Percentiles rank a stretch among this genome's conserved stretches.
Evolutionary conservation across 2,888 invertebrate genomes (phyloP).

Genomic region (Nymphalis polychloros): DNA sequence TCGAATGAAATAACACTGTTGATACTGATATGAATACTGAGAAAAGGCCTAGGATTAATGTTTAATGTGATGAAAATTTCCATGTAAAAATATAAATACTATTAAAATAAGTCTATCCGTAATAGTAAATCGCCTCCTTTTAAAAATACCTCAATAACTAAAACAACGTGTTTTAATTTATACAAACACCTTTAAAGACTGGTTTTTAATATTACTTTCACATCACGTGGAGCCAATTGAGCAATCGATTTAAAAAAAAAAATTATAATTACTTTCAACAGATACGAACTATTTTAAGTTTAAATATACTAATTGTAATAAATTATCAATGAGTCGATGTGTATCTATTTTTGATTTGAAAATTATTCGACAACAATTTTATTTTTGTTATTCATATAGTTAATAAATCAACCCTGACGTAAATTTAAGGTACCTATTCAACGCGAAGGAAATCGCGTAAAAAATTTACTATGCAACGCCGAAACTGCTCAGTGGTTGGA

Average conservation of each 20-base stretch:
- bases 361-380: not conserved
- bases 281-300: not conserved
- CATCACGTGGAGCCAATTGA: not conserved
- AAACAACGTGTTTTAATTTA: constrained; percentile 67
- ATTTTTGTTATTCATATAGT: too few relatives aligned
- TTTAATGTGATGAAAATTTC: constrained; percentile 80
- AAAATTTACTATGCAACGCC: too few relatives aligned
- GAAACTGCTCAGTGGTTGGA: too few relatives aligned
- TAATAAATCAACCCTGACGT: too few relatives aligned
- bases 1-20: constrained; percentile 73
- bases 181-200: constrained; percentile 39
- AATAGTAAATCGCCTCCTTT: constrained; percentile 80
- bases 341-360: not conserved
- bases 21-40: constrained; percentile 73
- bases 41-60: constrained; percentile 77
- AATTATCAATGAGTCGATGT: not conserved
- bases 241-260: constrained; percentile 29
- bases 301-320: constrained; percentile 20
- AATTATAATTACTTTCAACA: constrained; percentile 23
- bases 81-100: constrained; percentile 82
- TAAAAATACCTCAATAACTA: constrained; percentile 79
- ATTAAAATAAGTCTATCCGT: constrained; percentile 77
- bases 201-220: constrained; percentile 34
- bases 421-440: too few relatives aligned
- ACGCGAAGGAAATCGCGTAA: too few relatives aligned